Evolutionary conservation across 2,797 vertebrate genomes (phyloP).

Genomic region (Sebastes minor): DNA sequence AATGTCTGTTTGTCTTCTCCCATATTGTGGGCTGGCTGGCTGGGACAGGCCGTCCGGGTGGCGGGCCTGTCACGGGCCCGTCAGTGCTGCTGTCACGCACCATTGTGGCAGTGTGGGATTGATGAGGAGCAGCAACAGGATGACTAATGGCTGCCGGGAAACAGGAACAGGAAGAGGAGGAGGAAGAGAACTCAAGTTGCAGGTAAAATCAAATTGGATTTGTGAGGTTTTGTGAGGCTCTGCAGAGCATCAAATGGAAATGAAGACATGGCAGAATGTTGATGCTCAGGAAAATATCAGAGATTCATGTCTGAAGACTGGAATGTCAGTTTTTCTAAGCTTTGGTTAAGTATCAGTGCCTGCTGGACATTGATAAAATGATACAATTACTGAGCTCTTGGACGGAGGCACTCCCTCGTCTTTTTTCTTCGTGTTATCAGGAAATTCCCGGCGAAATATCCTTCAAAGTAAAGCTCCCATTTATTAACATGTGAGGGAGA

Average conservation of each 20-base stretch:
- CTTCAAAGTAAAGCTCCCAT: not conserved
- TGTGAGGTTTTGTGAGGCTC: not conserved
- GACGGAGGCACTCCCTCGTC: conserved; percentile 4
- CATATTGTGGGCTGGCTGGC: conserved; percentile 28
- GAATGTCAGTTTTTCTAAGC: not conserved
- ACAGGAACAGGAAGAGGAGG: conserved; percentile 64
- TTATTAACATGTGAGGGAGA: not conserved
- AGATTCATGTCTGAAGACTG: not conserved
- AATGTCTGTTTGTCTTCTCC: conserved; percentile 78
- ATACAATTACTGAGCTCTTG: not conserved
- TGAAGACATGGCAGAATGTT: not conserved
- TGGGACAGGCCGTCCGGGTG: conserved; percentile 57
- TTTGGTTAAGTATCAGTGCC: not conserved
- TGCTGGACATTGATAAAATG: conserved; percentile 15
- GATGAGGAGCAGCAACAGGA: conserved; percentile 79
- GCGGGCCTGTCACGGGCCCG: conserved; percentile 63
- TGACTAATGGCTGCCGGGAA: conserved; percentile 48
- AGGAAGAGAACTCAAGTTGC: conserved; percentile 16
- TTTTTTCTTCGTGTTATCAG: conserved; percentile 17
- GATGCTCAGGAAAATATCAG: not conserved
- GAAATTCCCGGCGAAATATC: not conserved
- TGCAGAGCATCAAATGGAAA: not conserved
- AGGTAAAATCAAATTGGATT: not conserved
- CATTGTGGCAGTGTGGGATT: conserved; percentile 79
- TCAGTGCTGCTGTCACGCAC: conserved; percentile 69